Percentiles rank a stretch among this genome's conserved stretches.
phyloP scores from a whole-genome alignment of 37 sponge, comb jelly and placozoan species.

The Chondrosia reniformis region DNA sequence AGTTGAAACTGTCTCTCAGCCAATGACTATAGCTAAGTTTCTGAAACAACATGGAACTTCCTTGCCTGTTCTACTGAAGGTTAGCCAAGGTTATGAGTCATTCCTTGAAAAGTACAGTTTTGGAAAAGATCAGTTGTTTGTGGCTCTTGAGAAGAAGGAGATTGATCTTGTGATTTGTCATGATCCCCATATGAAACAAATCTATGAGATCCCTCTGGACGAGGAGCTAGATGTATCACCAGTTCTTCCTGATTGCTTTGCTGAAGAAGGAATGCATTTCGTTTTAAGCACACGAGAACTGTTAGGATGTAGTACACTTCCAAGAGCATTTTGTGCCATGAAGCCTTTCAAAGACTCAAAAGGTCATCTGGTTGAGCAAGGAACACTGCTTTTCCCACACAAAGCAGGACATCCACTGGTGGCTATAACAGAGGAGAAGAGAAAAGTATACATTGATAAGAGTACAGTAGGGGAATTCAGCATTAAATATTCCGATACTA shows the following conservation, averaged over 20 bases:
- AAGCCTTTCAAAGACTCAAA: not conserved
- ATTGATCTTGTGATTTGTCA: not conserved
- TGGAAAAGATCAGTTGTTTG: not conserved
- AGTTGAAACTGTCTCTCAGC: too few relatives aligned
- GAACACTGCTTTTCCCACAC: conserved; percentile 16
- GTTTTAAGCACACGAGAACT: not conserved
- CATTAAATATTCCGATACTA: not conserved
- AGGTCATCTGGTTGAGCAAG: not conserved
- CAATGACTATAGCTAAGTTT: too few relatives aligned
- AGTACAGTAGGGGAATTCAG: not conserved
- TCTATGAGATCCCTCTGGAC: not conserved
- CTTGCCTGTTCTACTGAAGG: not conserved
- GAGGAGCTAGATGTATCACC: not conserved
- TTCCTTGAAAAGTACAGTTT: not conserved
- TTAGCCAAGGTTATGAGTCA: not conserved
- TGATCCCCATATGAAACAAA: not conserved
- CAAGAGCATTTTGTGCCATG: not conserved
- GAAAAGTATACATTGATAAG: not conserved
- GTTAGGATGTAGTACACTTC: not conserved
- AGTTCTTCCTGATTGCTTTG: not conserved
- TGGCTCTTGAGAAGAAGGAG: not conserved
- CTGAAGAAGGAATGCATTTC: not conserved
- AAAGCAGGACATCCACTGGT: not conserved
- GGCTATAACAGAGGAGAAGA: not conserved
- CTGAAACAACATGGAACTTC: not conserved